These are phyloP conservation scores for Columba janthina DNA, from an alignment of 2,113 vertebrate genomes.

Conservation along the genomic window DNA sequence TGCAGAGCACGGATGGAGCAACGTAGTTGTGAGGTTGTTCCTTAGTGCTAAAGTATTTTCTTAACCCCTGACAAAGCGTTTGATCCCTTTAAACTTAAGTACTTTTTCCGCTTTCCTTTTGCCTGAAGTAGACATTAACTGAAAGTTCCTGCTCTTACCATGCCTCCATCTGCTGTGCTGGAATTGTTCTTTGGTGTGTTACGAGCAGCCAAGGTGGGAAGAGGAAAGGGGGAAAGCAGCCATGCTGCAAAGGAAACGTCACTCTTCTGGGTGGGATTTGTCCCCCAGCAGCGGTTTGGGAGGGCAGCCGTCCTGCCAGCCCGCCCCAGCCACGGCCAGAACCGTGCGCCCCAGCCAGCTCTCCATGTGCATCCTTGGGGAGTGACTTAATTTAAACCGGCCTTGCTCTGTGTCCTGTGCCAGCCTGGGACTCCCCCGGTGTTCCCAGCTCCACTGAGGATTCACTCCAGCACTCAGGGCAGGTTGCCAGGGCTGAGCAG, in stretches of 20 bases:
- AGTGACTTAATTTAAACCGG: neutral
- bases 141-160: neutral
- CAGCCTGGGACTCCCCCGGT: neutral
- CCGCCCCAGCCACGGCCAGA: neutral
- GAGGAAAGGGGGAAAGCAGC: neutral
- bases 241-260: accelerated
- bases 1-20: neutral
- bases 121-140: neutral
- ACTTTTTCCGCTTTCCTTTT: neutral
- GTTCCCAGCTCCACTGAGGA: neutral
- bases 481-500: neutral
- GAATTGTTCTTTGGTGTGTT: neutral
- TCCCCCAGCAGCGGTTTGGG: neutral
- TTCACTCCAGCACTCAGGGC: neutral
- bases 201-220: neutral
- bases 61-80: neutral
- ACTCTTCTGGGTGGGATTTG: neutral
- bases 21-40: neutral
- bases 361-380: neutral
- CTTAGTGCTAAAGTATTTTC: neutral
- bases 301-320: accelerated
- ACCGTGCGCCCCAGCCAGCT: accelerated
- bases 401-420: neutral
- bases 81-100: constrained; percentile 9
- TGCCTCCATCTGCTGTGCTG: neutral